Conservation (phyloP, 2,888 invertebrate species). For the Cyaniris semiargus region DNA sequence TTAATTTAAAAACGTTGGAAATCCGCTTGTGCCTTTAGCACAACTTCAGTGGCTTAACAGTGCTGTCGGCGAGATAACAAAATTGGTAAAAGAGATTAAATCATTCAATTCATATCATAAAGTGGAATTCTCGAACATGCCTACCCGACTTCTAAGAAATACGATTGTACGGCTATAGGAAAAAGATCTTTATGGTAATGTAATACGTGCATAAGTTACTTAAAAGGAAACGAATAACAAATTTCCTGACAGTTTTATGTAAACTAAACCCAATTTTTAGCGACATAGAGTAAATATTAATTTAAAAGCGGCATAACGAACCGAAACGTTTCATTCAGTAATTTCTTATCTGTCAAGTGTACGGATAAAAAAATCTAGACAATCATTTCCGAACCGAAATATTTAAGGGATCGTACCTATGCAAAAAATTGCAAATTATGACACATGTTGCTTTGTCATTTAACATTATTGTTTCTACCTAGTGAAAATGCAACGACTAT, state of each 20-base stretch:
- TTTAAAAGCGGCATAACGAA: background rate
- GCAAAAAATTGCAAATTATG: constrained; percentile 27
- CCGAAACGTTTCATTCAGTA: constrained; percentile 22
- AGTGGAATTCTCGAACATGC: constrained; percentile 26
- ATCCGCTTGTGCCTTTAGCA: constrained; percentile 8
- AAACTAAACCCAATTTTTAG: constrained; percentile 7
- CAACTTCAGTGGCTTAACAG: constrained; percentile 21
- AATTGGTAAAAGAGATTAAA: constrained; percentile 25
- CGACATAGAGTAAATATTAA: constrained; percentile 3
- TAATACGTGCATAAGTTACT: constrained; percentile 15
- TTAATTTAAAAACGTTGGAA: constrained; percentile 12
- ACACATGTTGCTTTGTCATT: constrained; percentile 25
- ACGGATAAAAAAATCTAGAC: constrained; percentile 22
- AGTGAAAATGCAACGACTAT: background rate
- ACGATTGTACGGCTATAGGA: background rate
- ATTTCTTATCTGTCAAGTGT: constrained; percentile 31
- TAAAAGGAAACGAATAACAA: background rate
- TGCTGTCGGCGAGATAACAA: constrained; percentile 10
- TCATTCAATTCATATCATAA: constrained; percentile 28
- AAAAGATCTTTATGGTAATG: constrained; percentile 22
- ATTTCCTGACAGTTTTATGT: constrained; percentile 12
- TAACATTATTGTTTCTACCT: background rate
- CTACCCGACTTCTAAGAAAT: constrained; percentile 28
- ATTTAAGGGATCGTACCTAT: background rate
- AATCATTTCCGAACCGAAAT: constrained; percentile 30